Percentiles rank a stretch among this genome's conserved stretches.
Evolutionary conservation across 2,113 vertebrate genomes (phyloP).

Genomic region (Poeciliopsis prolifica): DNA sequence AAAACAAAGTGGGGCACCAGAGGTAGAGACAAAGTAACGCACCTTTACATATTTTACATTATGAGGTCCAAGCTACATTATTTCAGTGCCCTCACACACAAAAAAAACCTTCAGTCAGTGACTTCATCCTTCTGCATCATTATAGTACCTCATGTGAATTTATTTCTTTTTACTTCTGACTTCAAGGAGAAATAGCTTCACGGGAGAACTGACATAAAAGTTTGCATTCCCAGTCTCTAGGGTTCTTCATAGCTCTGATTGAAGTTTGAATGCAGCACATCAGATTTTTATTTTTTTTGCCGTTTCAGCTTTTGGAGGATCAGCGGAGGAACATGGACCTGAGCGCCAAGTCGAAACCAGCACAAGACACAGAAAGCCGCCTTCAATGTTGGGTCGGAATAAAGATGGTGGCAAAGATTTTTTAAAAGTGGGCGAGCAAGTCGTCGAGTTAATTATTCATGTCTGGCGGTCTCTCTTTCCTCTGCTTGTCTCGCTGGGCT

Average conservation of each 20-base stretch:
- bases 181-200: constrained; percentile 36
- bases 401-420: constrained; percentile 41
- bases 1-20: too few species aligned
- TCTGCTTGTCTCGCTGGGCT: constrained; percentile 47
- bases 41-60: too few species aligned
- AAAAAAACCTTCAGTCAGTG: constrained; percentile 30
- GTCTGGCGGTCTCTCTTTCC: constrained; percentile 36
- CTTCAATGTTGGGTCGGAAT: constrained; percentile 44
- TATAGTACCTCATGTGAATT: constrained; percentile 37
- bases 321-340: not conserved
- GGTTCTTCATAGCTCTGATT: constrained; percentile 53
- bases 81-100: constrained; percentile 21
- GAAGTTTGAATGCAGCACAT: constrained; percentile 35
- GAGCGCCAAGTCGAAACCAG: constrained; percentile 10
- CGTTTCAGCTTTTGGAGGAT: constrained; percentile 40
- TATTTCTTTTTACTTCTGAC: constrained; percentile 27
- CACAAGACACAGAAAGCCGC: constrained; percentile 22
- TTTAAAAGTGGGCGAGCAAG: constrained; percentile 15
- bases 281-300: not conserved
- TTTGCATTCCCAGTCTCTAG: constrained; percentile 34
- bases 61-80: too few species aligned
- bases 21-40: too few species aligned
- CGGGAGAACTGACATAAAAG: constrained; percentile 48
- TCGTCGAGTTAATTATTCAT: constrained; percentile 67
- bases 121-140: constrained; percentile 44